phyloP scores from a whole-genome alignment of 2,113 vertebrate genomes.

The Hemicordylus capensis region DNA sequence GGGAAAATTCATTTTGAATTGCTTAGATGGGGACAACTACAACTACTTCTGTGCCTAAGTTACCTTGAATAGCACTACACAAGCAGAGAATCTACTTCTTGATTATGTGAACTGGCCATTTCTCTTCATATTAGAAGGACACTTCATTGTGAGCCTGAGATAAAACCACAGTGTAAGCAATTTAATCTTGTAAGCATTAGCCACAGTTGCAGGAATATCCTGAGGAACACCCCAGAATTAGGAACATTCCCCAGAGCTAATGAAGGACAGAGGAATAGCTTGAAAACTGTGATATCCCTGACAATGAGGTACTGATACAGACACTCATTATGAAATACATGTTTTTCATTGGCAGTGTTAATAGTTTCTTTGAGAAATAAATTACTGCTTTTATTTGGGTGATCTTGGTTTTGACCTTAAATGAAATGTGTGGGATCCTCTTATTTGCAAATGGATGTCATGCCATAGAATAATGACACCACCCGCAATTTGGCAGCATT shows the following conservation, averaged over 20 bases:
- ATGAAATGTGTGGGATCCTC: background rate
- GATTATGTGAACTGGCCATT: background rate
- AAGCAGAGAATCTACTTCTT: background rate
- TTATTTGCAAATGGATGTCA: slow-evolving; percentile 3
- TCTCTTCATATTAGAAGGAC: background rate
- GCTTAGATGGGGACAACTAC: no score
- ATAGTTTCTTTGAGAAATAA: background rate
- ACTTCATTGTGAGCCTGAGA: background rate
- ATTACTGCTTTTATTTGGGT: accelerated
- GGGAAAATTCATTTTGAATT: background rate
- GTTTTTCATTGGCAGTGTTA: background rate
- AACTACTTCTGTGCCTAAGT: background rate
- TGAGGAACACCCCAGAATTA: background rate
- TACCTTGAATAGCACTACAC: background rate
- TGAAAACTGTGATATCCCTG: background rate
- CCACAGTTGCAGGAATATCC: background rate
- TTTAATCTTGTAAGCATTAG: background rate
- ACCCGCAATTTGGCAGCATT: slow-evolving; percentile 29
- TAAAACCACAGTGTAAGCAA: no score
- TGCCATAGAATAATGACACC: background rate
- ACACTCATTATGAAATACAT: background rate
- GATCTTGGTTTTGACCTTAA: background rate
- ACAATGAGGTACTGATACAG: background rate
- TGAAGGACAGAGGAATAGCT: background rate
- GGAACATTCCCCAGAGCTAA: background rate